phyloP scores from a whole-genome alignment of 30 jellyfish, hydroid and myxozoan species.

The Cassiopea xamachana region DNA sequence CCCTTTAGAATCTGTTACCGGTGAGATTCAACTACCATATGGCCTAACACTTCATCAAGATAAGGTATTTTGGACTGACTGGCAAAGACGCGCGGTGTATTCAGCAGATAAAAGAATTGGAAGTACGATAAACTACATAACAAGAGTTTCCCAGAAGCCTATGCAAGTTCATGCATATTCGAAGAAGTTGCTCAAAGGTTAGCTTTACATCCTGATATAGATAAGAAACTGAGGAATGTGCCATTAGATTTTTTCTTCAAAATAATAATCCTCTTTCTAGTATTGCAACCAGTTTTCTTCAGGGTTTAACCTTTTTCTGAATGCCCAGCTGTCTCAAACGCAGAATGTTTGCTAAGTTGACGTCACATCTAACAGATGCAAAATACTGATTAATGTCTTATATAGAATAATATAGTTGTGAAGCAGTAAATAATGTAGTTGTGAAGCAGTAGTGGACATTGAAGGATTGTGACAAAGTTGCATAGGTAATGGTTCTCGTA shows the following conservation, averaged over 20 bases:
- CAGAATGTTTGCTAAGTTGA: neutral
- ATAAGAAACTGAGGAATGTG: no score
- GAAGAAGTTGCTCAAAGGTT: constrained; percentile 38
- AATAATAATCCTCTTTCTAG: no score
- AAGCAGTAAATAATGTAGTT: no score
- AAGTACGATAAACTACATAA: constrained; percentile 39
- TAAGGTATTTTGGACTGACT: constrained; percentile 93
- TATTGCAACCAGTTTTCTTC: neutral
- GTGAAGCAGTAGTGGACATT: no score
- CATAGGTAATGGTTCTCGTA: no score
- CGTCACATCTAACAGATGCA: no score
- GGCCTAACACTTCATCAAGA: constrained; percentile 85
- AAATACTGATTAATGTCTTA: no score
- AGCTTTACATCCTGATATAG: neutral
- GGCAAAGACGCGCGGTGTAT: constrained; percentile 74
- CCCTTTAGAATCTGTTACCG: constrained; percentile 54
- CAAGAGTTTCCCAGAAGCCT: constrained; percentile 47
- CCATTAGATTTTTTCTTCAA: no score
- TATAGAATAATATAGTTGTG: no score
- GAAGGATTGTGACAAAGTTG: no score
- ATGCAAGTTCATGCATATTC: constrained; percentile 70
- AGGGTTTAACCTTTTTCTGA: neutral
- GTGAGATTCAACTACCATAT: constrained; percentile 74
- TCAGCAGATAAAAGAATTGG: constrained; percentile 72
- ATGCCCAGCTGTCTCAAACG: neutral